Conservation (phyloP, 2,113 vertebrate genomes). For the Gobius niger region DNA sequence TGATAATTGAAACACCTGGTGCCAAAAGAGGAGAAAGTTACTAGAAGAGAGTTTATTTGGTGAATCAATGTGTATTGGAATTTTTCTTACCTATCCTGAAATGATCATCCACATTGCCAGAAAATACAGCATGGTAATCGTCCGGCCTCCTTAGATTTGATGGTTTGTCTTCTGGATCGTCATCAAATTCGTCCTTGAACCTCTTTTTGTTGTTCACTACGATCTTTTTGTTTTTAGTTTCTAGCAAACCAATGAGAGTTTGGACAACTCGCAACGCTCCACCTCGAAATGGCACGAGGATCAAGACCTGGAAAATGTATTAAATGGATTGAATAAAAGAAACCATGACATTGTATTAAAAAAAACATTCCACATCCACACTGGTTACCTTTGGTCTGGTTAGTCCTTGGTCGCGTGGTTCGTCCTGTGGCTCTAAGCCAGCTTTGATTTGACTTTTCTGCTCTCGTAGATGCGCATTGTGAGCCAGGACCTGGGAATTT, state of each 20-base stretch:
- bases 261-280: constrained; percentile 85
- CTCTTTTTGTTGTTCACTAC: constrained; percentile 94
- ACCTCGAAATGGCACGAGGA: constrained; percentile 91
- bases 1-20: constrained; percentile 87
- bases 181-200: constrained; percentile 91
- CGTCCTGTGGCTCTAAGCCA: constrained; percentile 65
- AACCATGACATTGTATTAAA: not conserved
- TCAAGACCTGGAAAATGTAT: constrained; percentile 80
- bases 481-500: constrained; percentile 86
- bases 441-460: constrained; percentile 63
- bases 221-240: constrained; percentile 83
- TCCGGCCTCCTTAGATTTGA: constrained; percentile 88
- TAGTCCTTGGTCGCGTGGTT: constrained; percentile 90
- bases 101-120: constrained; percentile 95
- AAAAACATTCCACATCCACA: no score
- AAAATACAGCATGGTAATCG: constrained; percentile 89
- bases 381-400: constrained; percentile 91
- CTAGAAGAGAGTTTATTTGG: not conserved
- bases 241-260: constrained; percentile 85
- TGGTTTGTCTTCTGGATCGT: constrained; percentile 79
- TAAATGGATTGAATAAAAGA: not conserved
- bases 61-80: not conserved
- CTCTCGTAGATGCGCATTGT: constrained; percentile 82
- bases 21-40: not conserved
- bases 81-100: constrained; percentile 87